Evolutionary conservation across 2,797 vertebrate genomes (phyloP).

Genomic region (Erpetoichthys calabaricus): DNA sequence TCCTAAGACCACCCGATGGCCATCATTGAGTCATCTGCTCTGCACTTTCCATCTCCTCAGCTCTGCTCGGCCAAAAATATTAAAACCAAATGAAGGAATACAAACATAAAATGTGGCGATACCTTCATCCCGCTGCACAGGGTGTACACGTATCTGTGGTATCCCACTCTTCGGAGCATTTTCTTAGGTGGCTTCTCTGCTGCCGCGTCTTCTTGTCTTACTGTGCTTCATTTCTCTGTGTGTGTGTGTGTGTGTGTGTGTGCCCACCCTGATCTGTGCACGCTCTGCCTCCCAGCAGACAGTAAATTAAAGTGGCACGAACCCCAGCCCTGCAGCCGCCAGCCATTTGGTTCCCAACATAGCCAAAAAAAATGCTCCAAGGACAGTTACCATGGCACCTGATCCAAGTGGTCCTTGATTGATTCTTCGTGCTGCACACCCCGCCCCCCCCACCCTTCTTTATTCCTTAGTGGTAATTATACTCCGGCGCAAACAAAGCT

Average conservation of each 20-base stretch:
- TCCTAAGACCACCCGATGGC: too few relatives aligned
- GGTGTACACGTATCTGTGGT: slow-evolving; percentile 41
- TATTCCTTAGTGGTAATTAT: slow-evolving; percentile 17
- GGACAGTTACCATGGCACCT: slow-evolving; percentile 46
- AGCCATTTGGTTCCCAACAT: slow-evolving; percentile 7
- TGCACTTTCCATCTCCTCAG: too few relatives aligned
- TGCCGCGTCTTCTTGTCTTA: slow-evolving; percentile 13
- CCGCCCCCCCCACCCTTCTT: slow-evolving; percentile 16
- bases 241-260: slow-evolving; percentile 17
- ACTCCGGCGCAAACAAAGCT: slow-evolving; percentile 18
- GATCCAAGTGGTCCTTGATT: slow-evolving; percentile 24
- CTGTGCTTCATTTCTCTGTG: not conserved
- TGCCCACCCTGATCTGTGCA: not conserved
- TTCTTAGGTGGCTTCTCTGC: slow-evolving; percentile 18
- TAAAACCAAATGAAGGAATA: too few relatives aligned
- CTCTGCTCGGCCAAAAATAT: too few relatives aligned
- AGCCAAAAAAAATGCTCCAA: slow-evolving; percentile 15
- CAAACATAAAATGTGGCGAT: slow-evolving; percentile 5
- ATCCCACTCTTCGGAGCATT: slow-evolving; percentile 51
- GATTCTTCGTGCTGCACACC: slow-evolving; percentile 33
- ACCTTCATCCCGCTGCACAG: slow-evolving; percentile 39
- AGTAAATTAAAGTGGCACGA: not conserved
- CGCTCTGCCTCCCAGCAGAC: not conserved
- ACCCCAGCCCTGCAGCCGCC: not conserved
- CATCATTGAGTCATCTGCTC: too few relatives aligned